Evolutionary conservation across 2,888 invertebrate species (phyloP).

Genomic region (Erebia epiphron): DNA sequence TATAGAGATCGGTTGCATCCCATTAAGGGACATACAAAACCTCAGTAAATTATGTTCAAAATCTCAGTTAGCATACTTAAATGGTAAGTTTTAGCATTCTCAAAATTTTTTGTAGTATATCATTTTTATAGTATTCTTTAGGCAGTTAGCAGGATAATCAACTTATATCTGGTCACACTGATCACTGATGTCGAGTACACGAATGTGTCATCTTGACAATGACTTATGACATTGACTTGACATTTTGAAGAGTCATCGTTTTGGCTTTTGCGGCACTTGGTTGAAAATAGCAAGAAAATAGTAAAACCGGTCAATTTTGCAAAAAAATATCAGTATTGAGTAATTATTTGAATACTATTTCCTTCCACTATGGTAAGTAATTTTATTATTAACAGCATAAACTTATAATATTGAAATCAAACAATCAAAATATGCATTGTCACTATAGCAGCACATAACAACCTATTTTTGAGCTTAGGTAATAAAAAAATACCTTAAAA

Average conservation of each 20-base stretch:
- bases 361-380: constrained; percentile 19
- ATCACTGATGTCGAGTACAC: too few species aligned
- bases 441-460: not conserved
- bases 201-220: not conserved
- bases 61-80: too few species aligned
- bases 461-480: not conserved
- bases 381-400: not conserved
- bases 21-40: too few species aligned
- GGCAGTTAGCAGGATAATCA: too few species aligned
- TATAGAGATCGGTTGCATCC: too few species aligned
- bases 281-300: too few species aligned
- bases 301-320: constrained; percentile 12
- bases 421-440: constrained; percentile 20
- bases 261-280: not conserved
- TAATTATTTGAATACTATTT: not conserved
- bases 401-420: not conserved
- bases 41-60: too few species aligned
- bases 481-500: not conserved
- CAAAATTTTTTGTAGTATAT: too few species aligned
- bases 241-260: constrained; percentile 22
- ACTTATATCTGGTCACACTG: too few species aligned
- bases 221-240: not conserved
- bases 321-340: not conserved
- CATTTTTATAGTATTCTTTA: too few species aligned
- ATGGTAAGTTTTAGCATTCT: too few species aligned